Evolutionary conservation across 2,113 vertebrate genomes (phyloP).

Genomic region (Rana temporaria): DNA sequence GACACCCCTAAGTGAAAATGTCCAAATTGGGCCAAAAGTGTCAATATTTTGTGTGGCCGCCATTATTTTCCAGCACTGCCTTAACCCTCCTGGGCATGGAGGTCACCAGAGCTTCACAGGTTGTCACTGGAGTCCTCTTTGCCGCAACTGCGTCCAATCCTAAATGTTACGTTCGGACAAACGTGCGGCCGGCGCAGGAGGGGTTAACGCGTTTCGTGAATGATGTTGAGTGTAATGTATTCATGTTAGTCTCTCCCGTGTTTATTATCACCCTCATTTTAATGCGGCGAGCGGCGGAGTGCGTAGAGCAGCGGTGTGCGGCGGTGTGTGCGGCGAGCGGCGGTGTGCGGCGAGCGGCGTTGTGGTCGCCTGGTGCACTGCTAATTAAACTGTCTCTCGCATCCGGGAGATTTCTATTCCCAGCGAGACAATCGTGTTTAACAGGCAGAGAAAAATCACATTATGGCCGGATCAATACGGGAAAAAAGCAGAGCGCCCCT

Average conservation of each 20-base stretch:
- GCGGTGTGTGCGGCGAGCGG: slow-evolving; percentile 6
- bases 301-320: no score
- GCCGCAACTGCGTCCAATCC: no score
- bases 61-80: no score
- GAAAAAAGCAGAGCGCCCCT: neutral
- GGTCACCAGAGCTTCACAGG: no score
- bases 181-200: neutral
- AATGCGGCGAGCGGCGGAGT: slow-evolving; percentile 1
- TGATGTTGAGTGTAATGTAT: slow-evolving; percentile 4
- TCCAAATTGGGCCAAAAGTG: no score
- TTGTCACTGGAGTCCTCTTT: no score
- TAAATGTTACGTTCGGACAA: no score
- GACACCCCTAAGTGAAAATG: no score
- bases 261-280: slow-evolving; percentile 36
- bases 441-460: slow-evolving; percentile 48
- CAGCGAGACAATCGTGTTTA: slow-evolving; percentile 49
- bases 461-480: slow-evolving; percentile 40
- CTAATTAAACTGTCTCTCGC: slow-evolving; percentile 55
- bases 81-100: no score
- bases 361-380: neutral
- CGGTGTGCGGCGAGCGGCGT: neutral
- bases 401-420: slow-evolving; percentile 49
- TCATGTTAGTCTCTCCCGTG: slow-evolving; percentile 7
- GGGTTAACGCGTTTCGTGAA: neutral
- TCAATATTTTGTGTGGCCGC: no score